A percentile compares a stretch with the other conserved stretches of the same genome.
These are phyloP conservation scores for Lophotis ruficrista DNA, from an alignment of 2,113 vertebrate genomes.

Conservation along the genomic window DNA sequence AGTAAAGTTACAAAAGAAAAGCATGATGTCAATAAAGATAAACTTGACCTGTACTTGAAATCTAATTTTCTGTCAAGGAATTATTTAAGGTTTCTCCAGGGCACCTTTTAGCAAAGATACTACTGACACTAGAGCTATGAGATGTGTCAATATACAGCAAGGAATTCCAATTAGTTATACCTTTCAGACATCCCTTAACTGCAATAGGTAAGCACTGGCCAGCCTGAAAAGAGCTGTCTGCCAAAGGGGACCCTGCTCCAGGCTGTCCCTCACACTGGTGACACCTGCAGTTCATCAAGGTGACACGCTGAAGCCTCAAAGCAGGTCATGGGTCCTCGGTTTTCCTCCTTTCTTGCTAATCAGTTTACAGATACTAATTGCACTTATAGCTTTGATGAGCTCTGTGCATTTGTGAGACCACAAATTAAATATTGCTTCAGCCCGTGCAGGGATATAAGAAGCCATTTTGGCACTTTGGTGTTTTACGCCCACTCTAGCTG, in stretches of 20 bases:
- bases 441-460: rapidly evolving
- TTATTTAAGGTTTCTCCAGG: background rate
- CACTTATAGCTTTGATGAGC: background rate
- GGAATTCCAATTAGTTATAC: background rate
- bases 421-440: background rate
- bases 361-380: background rate
- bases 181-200: background rate
- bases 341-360: background rate
- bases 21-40: background rate
- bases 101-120: background rate
- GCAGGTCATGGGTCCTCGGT: background rate
- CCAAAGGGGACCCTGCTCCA: background rate
- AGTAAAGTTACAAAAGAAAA: background rate
- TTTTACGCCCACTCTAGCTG: background rate
- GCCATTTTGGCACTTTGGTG: background rate
- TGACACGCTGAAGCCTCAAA: background rate
- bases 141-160: background rate
- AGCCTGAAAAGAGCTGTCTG: background rate
- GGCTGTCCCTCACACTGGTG: rapidly evolving
- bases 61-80: background rate
- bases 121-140: background rate
- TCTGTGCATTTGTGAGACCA: background rate
- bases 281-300: background rate
- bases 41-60: background rate
- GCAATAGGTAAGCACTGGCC: background rate